phyloP scores from a whole-genome alignment of 2,888 invertebrate species.

The Apomyelois bistriatella region DNA sequence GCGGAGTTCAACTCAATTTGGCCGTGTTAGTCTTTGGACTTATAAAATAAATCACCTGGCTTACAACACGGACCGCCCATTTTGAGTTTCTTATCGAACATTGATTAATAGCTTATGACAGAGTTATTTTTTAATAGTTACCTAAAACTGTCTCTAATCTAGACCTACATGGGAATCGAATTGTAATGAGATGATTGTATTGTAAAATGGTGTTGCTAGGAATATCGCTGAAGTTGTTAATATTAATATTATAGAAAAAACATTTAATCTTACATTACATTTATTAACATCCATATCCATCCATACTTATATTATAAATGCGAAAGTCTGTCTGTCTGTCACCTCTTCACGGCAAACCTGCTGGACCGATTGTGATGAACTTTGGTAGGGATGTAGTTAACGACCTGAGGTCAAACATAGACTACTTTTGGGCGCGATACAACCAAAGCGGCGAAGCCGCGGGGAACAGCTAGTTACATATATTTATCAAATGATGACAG shows the following conservation, averaged over 20 bases:
- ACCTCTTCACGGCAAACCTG: too few species aligned
- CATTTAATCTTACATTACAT: too few species aligned
- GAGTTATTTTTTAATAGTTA: slow-evolving; percentile 64
- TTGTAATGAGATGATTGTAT: slow-evolving; percentile 22
- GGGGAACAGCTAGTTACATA: too few species aligned
- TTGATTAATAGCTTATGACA: slow-evolving; percentile 71
- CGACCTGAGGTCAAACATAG: too few species aligned
- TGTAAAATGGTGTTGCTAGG: slow-evolving; percentile 8
- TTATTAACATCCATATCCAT: too few species aligned
- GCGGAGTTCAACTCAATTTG: slow-evolving; percentile 26
- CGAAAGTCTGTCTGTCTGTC: too few species aligned
- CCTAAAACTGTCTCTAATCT: slow-evolving; percentile 47
- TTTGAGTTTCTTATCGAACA: slow-evolving; percentile 65
- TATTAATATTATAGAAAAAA: neutral
- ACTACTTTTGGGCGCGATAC: too few species aligned
- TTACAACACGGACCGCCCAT: slow-evolving; percentile 66
- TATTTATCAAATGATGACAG: too few species aligned
- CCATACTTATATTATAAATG: too few species aligned
- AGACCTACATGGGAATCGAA: slow-evolving; percentile 31
- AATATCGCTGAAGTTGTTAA: neutral
- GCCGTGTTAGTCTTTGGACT: slow-evolving; percentile 41
- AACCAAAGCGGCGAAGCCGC: too few species aligned
- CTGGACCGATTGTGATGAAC: too few species aligned
- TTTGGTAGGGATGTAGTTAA: too few species aligned
- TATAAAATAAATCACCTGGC: slow-evolving; percentile 65